These are phyloP conservation scores for Gobio occitaniae DNA, from an alignment of 2,797 vertebrate genomes.

Conservation along the genomic window DNA sequence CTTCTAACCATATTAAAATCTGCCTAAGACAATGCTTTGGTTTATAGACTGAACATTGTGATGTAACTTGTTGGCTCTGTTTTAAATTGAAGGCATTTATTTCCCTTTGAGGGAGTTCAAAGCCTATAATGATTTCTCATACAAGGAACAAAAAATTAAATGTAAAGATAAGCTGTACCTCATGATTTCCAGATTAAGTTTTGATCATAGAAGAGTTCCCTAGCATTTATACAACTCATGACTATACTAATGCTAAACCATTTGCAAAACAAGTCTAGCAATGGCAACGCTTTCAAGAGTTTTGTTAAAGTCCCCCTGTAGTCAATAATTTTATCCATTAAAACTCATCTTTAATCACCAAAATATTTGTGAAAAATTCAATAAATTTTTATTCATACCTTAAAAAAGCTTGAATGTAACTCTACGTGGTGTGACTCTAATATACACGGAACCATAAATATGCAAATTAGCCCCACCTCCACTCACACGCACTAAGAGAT, in stretches of 20 bases:
- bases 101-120: constrained; percentile 9
- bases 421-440: too few species aligned
- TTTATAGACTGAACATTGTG: constrained; percentile 20
- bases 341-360: too few species aligned
- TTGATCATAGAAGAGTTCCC: neutral
- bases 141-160: neutral
- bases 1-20: constrained; percentile 23
- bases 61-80: constrained; percentile 27
- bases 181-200: neutral
- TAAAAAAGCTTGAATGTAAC: too few species aligned
- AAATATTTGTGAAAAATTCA: too few species aligned
- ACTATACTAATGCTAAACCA: neutral
- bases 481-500: too few species aligned
- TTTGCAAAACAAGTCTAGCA: neutral
- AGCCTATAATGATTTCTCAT: constrained; percentile 5
- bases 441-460: too few species aligned
- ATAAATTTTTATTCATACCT: too few species aligned
- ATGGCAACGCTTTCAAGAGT: neutral
- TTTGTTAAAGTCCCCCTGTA: neutral
- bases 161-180: constrained; percentile 11
- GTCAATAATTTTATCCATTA: too few species aligned
- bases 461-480: too few species aligned
- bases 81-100: constrained; percentile 5
- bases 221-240: neutral
- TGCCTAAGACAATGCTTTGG: constrained; percentile 18